Evolutionary conservation across 37 sponge, comb jelly and placozoan genomes (phyloP), one percentile per base, ranked within the genome.

Genomic region (Crambe crambe): DNA sequence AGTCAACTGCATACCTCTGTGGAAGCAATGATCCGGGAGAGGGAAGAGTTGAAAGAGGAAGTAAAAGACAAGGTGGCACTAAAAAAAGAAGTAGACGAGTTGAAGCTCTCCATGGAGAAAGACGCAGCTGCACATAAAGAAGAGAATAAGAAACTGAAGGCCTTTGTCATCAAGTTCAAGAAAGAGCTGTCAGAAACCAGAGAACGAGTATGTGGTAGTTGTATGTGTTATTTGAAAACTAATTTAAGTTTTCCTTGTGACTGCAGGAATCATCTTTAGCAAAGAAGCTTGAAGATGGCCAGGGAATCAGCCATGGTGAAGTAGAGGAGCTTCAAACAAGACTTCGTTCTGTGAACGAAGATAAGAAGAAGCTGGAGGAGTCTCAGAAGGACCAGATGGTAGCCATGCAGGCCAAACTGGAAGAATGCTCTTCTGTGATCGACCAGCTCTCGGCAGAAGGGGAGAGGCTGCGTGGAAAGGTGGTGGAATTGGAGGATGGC

Each of bases 131-230:
- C 58, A 25, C 72, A 70, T 30, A 87, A 84, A 47, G 87, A 92
- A 56, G 78, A 87, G 68, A 82, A 31, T 27, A 85, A 64, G 73
- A 95, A 91, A 43, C 37, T 92, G 58, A 94, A 94, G 63, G 82
- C 80, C 0, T 63, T 85, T 37, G 43, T 80, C 17, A 54, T 88
- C 60, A 94, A 91, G 82, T 75, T 87, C 30, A 87, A 85, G 74
- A 94, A 87, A 40, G 92, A 94, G 51, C 77, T 94, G 56, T 43
- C 86, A 2, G 92, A 94, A 51, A 68, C 74, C 4, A 51, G 56
- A 73, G 74, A 47, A 17, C 18, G 56, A 18, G 74, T 73, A 73
- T 1, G 74, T 54, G 3, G 37, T 31, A 17, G 30, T 29, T 36
- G 34, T 9, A 2, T 37, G 31, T 32, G 30, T 36, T 37, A 35